Evolutionary conservation across 1,140 invertebrate species (phyloP).

Genomic region (Prorops nasuta): DNA sequence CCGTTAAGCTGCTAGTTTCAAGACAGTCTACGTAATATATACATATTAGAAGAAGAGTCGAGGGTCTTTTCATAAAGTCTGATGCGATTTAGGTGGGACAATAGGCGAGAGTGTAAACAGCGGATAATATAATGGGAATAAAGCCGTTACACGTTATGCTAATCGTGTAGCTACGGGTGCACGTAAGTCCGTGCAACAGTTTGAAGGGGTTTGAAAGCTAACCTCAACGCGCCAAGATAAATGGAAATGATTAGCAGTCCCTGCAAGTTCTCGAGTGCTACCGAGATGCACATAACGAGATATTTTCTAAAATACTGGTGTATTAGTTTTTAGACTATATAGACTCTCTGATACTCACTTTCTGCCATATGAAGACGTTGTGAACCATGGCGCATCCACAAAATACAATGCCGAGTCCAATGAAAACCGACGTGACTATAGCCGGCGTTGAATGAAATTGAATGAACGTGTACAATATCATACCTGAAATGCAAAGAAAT

Average conservation of each 20-base stretch:
- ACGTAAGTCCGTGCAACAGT: no score
- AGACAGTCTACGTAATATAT: no score
- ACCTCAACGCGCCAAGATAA: neutral
- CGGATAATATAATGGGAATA: constrained; percentile 23
- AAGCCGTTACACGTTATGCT: constrained; percentile 23
- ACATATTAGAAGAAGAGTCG: no score
- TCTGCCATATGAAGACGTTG: constrained; percentile 92
- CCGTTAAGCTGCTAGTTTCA: no score
- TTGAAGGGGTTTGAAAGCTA: neutral
- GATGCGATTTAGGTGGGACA: no score
- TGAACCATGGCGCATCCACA: constrained; percentile 91
- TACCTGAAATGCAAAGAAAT: constrained; percentile 64
- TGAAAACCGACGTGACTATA: constrained; percentile 83
- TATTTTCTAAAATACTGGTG: no score
- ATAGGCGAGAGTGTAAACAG: constrained; percentile 23
- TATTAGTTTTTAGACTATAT: neutral
- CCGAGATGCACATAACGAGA: neutral
- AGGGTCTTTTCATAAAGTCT: no score
- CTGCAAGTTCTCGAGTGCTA: neutral
- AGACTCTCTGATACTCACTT: constrained; percentile 59
- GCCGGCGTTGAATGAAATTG: constrained; percentile 90
- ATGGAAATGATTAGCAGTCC: neutral
- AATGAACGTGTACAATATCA: constrained; percentile 89
- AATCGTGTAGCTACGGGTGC: constrained; percentile 6
- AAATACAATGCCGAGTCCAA: constrained; percentile 85